Evolutionary conservation across 2,888 invertebrate species (phyloP), one percentile per base, ranked within the genome.

Genomic region (Amphipyra tragopoginis): DNA sequence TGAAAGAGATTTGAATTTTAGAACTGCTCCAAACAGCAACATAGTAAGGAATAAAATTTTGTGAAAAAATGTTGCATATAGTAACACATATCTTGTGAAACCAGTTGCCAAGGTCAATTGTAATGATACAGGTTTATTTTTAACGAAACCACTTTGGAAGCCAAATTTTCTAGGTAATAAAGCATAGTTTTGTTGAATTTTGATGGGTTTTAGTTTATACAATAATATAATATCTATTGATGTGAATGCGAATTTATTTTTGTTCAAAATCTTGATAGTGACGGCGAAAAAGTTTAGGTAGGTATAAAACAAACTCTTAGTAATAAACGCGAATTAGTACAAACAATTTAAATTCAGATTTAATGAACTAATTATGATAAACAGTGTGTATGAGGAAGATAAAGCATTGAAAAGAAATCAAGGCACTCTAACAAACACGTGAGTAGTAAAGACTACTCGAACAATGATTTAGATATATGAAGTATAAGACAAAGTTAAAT

Each of bases 131-230:
- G 56, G 77, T 79, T 77, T 77, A 76, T 76, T 70, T 76, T 62
- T 73, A 76, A 73, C 62, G 33, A 67, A 73, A 79, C 79, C 65
- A 65, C 77, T 79, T 79, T 65, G 15, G 67, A 53, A 79, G 77
- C 73, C 62, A 79, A 79, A 77, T 73, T 71, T 73, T 76, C 77
- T 77, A 79, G 67, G 63, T 65, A 79, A 77, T 77, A 79, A 77
- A 76, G 67, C 77, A 77, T 76, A 68, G 72, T 65, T n/a, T 65
- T 54, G 66, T 73, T 63, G 70, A 76, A 71, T 62, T 62, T 63
- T 77, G 64, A 73, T 67, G 56, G 60, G 43, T 66, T 57, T 66
- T 63, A 58, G 42, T 65, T 39, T 39, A 54, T 5, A n/a, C n/a
- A n/a, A 48, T 43, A 14, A n/a, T 34, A 43, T 53, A 48, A 48